Conservation (phyloP, 2,113 vertebrate genomes). For the Mionectes macconnelli region DNA sequence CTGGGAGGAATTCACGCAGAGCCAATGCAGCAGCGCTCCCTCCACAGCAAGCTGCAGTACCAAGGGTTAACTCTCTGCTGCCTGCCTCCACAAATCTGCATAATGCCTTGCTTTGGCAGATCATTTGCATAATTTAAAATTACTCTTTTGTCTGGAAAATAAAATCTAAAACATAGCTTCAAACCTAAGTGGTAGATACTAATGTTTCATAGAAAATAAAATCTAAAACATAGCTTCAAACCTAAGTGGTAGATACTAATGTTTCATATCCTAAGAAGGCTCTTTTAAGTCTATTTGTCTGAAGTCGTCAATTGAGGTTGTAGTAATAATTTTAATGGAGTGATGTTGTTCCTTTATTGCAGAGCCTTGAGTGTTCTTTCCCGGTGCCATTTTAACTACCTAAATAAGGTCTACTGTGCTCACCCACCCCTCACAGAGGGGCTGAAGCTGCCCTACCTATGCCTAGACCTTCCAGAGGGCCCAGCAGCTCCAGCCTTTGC, state of each 20-base stretch:
- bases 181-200: neutral
- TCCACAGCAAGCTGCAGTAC: neutral
- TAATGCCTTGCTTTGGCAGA: constrained; percentile 23
- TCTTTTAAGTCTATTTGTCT: neutral
- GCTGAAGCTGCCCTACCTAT: neutral
- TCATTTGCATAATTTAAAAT: constrained; percentile 50
- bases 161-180: constrained; percentile 1
- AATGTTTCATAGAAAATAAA: constrained; percentile 1
- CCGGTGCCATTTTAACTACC: neutral
- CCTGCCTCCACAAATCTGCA: constrained; percentile 37
- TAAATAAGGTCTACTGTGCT: neutral
- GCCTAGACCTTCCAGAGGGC: neutral
- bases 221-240: neutral
- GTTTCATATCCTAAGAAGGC: neutral
- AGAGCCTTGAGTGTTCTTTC: neutral
- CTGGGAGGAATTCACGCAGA: accelerated
- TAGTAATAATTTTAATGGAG: neutral
- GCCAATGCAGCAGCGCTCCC: accelerated
- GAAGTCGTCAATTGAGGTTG: neutral
- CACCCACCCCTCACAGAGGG: neutral
- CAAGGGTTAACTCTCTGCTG: constrained; percentile 30
- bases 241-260: neutral
- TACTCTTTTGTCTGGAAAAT: constrained; percentile 45
- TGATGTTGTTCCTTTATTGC: neutral
- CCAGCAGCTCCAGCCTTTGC: neutral